Evolutionary conservation across 2,888 invertebrate species (phyloP), one percentile per base, ranked within the genome.

Genomic region (Linnaemya vulpina): DNA sequence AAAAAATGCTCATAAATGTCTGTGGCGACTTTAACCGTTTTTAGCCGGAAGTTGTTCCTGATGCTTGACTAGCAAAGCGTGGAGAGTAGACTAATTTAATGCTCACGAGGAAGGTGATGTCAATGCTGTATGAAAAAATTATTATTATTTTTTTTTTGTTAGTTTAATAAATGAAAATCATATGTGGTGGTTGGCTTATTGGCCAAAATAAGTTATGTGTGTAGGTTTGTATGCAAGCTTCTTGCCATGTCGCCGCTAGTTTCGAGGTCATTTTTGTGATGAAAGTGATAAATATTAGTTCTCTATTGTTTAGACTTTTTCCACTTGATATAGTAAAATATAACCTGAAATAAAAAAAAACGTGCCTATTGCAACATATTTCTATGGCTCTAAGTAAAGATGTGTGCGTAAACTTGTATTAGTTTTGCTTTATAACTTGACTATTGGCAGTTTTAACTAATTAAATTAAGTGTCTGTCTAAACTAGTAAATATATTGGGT

Each of bases 21-120:
- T 62, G 8, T 71, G 78, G 78, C 58, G 81, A 78, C 70, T 85
- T 78, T 71, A 78, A 62, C 71, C 78, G 71, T 79, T 75, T 81
- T 83, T 86, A 85, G 84, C 89, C 91, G 91, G 91, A 91, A 91
- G 90, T 91, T 89, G 89, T 89, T 90, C 90, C 91, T 91, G 91
- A 90, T 91, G 92, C 91, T 91, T 91, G 92, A 79, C 89, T 91
- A 91, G 89, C 91, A 91, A 92, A 91, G 91, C 91, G 92, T 91
- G 87, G 89, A 92, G 88, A 89, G 89, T 88, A 87, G 87, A 87
- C 77, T 74, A 83, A 86, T 80, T 83, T 80, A 43, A 65, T 75
- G 80, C 83, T 76, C 43, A 68, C 17, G 62, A 78, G 78, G 51
- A 83, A 88, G 89, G 90, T 90, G 91, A 91, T 90, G 91, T 90